Evolutionary conservation across 2,113 vertebrate genomes (phyloP).

Genomic region (Ceratotherium simum): DNA sequence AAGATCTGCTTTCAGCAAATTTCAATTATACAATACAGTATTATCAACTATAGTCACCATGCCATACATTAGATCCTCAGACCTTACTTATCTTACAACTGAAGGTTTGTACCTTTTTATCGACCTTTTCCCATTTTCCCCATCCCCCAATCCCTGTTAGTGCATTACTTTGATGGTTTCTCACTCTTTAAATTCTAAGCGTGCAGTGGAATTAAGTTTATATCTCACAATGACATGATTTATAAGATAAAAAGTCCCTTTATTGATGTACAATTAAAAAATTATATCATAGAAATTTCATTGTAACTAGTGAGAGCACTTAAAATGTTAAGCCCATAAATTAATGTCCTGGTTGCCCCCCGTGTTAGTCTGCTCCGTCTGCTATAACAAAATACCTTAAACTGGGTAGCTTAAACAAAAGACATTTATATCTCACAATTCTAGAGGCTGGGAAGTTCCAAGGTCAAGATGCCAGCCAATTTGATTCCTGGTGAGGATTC

Average conservation of each 20-base stretch:
- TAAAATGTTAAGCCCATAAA: not conserved
- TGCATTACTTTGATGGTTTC: constrained; percentile 59
- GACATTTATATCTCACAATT: not conserved
- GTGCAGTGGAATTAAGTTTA: constrained; percentile 65
- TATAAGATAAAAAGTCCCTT: constrained; percentile 46
- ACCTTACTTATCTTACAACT: not conserved
- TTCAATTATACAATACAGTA: not conserved
- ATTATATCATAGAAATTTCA: not conserved
- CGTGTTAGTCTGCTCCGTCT: not conserved
- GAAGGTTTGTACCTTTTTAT: not conserved
- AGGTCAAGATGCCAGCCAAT: not conserved
- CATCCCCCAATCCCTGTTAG: not conserved
- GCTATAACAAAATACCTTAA: not conserved
- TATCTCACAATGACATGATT: constrained; percentile 54
- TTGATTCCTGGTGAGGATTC: not conserved
- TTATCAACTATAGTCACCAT: not conserved
- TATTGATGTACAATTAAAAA: constrained; percentile 15
- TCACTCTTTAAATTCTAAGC: constrained; percentile 62
- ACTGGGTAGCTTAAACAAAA: not conserved
- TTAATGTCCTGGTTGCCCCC: not conserved
- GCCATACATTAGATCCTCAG: not conserved
- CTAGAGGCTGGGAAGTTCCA: not conserved
- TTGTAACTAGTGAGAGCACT: not conserved
- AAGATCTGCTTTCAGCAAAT: not conserved
- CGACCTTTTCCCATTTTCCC: not conserved